These are phyloP conservation scores for Tautogolabrus adspersus DNA, from an alignment of 2,113 vertebrate species.

Conservation along the genomic window DNA sequence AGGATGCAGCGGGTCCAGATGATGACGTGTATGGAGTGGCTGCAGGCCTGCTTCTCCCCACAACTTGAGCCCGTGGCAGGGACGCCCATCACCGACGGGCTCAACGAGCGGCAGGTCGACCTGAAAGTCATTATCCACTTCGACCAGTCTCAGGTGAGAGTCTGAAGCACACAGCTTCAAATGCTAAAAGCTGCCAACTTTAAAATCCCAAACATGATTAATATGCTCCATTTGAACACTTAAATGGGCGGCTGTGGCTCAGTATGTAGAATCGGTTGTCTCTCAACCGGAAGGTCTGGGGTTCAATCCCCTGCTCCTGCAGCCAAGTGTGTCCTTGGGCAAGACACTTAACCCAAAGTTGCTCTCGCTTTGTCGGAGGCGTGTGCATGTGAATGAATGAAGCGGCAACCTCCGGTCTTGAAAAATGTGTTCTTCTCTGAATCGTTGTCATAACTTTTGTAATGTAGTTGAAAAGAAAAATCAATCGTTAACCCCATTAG, in stretches of 20 bases:
- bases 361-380: too few relatives aligned
- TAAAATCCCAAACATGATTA: too few relatives aligned
- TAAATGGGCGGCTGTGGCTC: too few relatives aligned
- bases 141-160: conserved; percentile 92
- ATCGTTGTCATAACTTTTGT: background rate
- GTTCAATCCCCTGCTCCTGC: too few relatives aligned
- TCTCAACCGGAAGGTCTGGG: too few relatives aligned
- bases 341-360: too few relatives aligned
- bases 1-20: conserved; percentile 89
- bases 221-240: too few relatives aligned
- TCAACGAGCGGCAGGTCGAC: conserved; percentile 87
- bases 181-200: background rate
- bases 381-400: too few relatives aligned
- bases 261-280: too few relatives aligned
- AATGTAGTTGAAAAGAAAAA: background rate
- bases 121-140: conserved; percentile 95
- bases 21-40: conserved; percentile 92
- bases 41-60: conserved; percentile 91
- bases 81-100: conserved; percentile 79
- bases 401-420: too few relatives aligned
- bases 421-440: background rate
- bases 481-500: background rate
- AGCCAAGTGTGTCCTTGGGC: too few relatives aligned
- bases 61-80: conserved; percentile 85
- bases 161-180: background rate